Percentiles rank a stretch among this genome's conserved stretches.
Evolutionary conservation across 2,797 vertebrate species (phyloP).

Genomic region (Gallinago solitaria): DNA sequence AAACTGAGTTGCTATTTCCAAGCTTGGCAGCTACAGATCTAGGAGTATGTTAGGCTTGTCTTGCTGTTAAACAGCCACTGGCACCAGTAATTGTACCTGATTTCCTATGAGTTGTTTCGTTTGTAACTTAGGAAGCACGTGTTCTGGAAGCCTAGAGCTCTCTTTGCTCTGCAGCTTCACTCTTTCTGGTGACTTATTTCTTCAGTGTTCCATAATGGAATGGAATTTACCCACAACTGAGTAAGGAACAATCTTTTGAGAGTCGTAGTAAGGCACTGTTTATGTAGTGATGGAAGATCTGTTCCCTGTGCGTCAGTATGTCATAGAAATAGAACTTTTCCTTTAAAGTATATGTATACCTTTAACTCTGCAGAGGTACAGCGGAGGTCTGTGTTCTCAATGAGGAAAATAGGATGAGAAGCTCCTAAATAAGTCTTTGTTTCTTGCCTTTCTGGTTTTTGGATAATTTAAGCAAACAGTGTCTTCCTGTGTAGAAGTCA

Average conservation of each 20-base stretch:
- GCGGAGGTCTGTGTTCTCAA: not conserved
- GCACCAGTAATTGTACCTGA: accelerated
- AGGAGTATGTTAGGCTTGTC: not conserved
- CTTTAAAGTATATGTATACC: not conserved
- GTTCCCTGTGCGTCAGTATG: not conserved
- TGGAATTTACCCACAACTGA: not conserved
- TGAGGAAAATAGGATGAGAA: not conserved
- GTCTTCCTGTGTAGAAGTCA: not conserved
- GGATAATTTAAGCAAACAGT: not conserved
- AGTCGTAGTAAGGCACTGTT: not conserved
- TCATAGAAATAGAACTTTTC: not conserved
- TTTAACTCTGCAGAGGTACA: not conserved
- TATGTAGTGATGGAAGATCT: not conserved
- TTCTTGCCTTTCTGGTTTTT: not conserved
- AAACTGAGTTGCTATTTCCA: not conserved
- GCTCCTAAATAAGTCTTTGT: not conserved
- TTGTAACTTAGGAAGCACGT: not conserved
- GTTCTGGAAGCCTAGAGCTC: not conserved
- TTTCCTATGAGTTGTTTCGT: not conserved
- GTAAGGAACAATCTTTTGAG: not conserved
- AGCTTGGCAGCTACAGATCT: not conserved
- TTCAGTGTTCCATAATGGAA: not conserved
- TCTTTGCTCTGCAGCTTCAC: not conserved
- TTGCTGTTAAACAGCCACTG: not conserved
- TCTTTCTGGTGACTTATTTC: not conserved